A percentile compares a stretch with the other conserved stretches of the same genome.
These are phyloP conservation scores for Cladorhizidae sp. DNA, from an alignment of 37 sponge, comb jelly and placozoan genomes.

Conservation along the genomic window DNA sequence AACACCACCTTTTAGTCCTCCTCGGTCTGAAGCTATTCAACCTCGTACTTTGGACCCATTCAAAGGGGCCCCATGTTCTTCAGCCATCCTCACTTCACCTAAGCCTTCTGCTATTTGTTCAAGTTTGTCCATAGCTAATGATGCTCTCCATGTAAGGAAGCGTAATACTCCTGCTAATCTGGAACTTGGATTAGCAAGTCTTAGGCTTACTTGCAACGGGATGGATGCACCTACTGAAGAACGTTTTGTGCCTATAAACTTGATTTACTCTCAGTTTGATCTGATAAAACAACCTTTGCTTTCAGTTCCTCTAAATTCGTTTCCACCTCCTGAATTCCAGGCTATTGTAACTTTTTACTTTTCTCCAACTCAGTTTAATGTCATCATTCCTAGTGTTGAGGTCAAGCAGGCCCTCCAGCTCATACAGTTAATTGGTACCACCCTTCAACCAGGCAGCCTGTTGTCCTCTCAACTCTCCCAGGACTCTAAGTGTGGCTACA, in stretches of 20 bases:
- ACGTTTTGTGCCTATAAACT: not conserved
- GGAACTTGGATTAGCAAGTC: too few relatives aligned
- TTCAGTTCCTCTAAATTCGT: not conserved
- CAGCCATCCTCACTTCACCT: too few relatives aligned
- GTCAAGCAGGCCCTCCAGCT: conserved; percentile 16
- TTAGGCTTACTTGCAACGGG: too few relatives aligned
- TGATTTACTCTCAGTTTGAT: not conserved
- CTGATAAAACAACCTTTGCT: not conserved
- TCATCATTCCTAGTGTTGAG: conserved; percentile 25
- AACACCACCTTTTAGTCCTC: not conserved
- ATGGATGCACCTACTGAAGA: too few relatives aligned
- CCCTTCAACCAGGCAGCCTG: not conserved
- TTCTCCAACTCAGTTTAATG: conserved; percentile 4
- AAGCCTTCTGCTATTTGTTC: too few relatives aligned
- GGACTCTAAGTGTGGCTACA: conserved; percentile 37
- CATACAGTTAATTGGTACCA: not conserved
- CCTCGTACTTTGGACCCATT: too few relatives aligned
- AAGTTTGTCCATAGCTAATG: too few relatives aligned
- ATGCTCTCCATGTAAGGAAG: too few relatives aligned
- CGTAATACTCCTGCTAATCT: too few relatives aligned
- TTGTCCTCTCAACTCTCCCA: not conserved
- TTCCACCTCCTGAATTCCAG: conserved; percentile 22
- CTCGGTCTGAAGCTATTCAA: not conserved
- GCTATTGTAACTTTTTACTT: conserved; percentile 2
- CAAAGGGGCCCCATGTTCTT: too few relatives aligned